Base-by-base conservation (phyloP, 2,888 invertebrate genomes). In the Diaperis boleti region DNA sequence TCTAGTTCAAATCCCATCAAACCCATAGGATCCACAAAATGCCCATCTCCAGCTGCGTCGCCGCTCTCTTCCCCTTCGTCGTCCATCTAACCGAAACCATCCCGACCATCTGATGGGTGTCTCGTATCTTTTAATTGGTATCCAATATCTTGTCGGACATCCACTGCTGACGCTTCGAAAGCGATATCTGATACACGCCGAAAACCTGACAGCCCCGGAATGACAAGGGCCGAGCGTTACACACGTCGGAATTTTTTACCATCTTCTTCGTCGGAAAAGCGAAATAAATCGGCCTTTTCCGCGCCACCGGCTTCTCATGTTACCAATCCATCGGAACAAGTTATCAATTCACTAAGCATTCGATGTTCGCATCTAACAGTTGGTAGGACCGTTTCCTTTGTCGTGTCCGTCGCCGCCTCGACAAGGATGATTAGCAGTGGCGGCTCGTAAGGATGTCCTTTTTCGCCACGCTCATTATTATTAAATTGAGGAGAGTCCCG, bases 81-180 rank as follows among this genome's bases (percentile, higher is more conserved):
- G 4, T 13, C 33, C 11, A 11, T 11, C 33, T 11, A 5, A 4
- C 6, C 2, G 11, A 11, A 33, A 11, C 33, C 4, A 33, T n/a
- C 39, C 11, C 47, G 64, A 64, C 57, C 49, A 59, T 49, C 59
- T 49, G 49, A 49, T 50, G 35, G 41, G 47, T 45, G 61, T 55
- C 50, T 52, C 17, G 39, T 61, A 52, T 20, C 42, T 75, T 75
- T 75, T 74, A 75, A 75, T 75, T 75, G 74, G 74, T 72, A 72
- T 67, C 72, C 71, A 71, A 73, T 74, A 66, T 68, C 72, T 70
- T 74, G 75, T 75, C 67, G 64, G 69, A 74, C 76, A 74, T 67
- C 57, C 15, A 17, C 37, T 35, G 54, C 29, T 37, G 54, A 39
- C 41, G 33, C 56, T 20, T 35, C 44, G 44, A 44, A 56, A 56